Conservation (phyloP, 2,113 vertebrate species). For the Muntiacus reevesi region DNA sequence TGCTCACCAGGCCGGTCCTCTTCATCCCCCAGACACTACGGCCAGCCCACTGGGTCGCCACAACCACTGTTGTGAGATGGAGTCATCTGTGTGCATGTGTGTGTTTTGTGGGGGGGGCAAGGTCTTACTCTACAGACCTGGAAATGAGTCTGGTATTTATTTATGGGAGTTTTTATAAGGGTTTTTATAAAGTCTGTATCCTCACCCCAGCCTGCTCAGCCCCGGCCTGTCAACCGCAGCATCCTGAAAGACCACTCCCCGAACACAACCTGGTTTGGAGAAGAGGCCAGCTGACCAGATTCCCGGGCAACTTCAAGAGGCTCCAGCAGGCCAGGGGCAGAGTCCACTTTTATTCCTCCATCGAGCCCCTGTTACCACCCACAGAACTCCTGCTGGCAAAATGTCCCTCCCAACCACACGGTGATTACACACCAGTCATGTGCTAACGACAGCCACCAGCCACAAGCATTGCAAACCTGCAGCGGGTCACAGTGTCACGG, state of each 20-base stretch:
- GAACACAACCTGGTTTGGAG: neutral
- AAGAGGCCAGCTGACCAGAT: neutral
- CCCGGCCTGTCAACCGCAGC: neutral
- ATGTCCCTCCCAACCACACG: neutral
- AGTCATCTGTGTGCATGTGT: neutral
- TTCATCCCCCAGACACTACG: neutral
- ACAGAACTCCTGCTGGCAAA: neutral
- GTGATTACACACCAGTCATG: neutral
- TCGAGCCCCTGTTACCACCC: neutral
- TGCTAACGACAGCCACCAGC: neutral
- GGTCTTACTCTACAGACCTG: neutral
- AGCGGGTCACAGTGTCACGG: neutral
- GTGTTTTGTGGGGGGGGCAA: too few species aligned
- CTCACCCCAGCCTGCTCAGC: neutral
- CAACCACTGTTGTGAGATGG: neutral
- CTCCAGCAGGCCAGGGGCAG: neutral
- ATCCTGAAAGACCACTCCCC: neutral
- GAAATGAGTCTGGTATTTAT: neutral
- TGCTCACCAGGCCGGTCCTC: neutral
- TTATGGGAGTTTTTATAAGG: neutral
- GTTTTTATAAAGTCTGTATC: neutral
- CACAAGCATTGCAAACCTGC: rapidly evolving
- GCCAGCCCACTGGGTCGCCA: neutral
- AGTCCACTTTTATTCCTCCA: neutral
- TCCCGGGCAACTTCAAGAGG: neutral